These are phyloP conservation scores for Cyrtorhinus lividipennis DNA, from an alignment of 1,140 invertebrate species.

Conservation along the genomic window DNA sequence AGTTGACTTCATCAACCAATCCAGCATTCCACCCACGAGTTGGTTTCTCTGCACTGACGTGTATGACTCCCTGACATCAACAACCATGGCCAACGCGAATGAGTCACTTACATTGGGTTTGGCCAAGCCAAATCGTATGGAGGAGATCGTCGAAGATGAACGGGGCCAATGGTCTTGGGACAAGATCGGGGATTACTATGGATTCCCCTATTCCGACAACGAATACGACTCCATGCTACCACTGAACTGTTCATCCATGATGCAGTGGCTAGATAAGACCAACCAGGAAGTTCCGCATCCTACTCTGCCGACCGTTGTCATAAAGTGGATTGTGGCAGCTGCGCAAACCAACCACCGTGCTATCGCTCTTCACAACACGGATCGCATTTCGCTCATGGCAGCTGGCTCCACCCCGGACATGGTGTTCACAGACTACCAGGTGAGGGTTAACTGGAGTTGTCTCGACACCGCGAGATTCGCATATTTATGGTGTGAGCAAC, in stretches of 20 bases:
- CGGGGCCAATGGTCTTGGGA: background rate
- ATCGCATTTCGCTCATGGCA: background rate
- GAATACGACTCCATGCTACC: background rate
- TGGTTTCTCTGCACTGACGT: too few species aligned
- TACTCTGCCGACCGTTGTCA: background rate
- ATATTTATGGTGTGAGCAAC: background rate
- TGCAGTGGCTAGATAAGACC: background rate
- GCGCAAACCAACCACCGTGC: background rate
- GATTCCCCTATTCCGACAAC: background rate
- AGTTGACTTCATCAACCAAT: too few species aligned
- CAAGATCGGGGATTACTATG: background rate
- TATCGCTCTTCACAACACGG: background rate
- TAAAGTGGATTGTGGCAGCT: background rate
- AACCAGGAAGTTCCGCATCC: background rate
- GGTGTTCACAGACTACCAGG: background rate
- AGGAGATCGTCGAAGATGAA: background rate
- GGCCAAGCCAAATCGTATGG: background rate
- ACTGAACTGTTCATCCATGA: background rate
- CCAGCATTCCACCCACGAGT: too few species aligned
- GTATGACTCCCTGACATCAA: too few species aligned
- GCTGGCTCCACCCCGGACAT: background rate
- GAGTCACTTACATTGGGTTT: too few species aligned
- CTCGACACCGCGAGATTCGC: background rate
- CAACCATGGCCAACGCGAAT: too few species aligned
- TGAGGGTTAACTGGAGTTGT: background rate